Evolutionary conservation across 2,888 invertebrate species (phyloP), one percentile per base, ranked within the genome.

Genomic region (Cactoblastis cactorum): DNA sequence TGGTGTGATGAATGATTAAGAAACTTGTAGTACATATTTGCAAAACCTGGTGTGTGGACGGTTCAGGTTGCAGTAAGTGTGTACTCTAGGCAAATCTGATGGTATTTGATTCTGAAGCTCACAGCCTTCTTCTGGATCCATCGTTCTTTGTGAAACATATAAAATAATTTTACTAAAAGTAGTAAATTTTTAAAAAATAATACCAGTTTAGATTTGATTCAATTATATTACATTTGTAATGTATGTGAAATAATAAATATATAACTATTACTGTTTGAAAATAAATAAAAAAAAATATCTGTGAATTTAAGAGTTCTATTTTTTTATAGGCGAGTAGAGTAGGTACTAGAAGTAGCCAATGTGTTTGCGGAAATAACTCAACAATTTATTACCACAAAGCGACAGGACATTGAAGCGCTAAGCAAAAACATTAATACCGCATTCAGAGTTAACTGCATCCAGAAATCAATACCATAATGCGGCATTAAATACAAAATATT

Each of bases 1-100:
- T 12, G 11, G n/a, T 15, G 14, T 28, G 15, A 43, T 28, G 5
- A 57, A 56, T 53, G 54, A 52, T 52, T 57, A 56, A 56, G 41
- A 56, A 55, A 58, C 52, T 56, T 45, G 52, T 63, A 53, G 52
- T 61, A 56, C n/a, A n/a, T 67, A 63, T 54, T 51, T 51, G 58
- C 56, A 57, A 69, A 78, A 89, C 88, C 88, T 89, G 79, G 77
- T 71, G 68, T 80, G 74, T 80, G 88, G 87, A 85, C 84, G 87
- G 85, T 72, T 79, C 68, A 74, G 71, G 80, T 83, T 80, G 78
- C 79, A 71, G 78, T 77, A 82, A 71, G 74, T 74, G 77, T 89
- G 88, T 74, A 89, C 82, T 81, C 82, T 80, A 60, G 88, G 86
- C 59, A 87, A 71, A 63, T 86, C 85, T 38, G 71, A 60, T 45